Evolutionary conservation across 2,888 invertebrate species (phyloP).

Genomic region (Tholera decimalis): DNA sequence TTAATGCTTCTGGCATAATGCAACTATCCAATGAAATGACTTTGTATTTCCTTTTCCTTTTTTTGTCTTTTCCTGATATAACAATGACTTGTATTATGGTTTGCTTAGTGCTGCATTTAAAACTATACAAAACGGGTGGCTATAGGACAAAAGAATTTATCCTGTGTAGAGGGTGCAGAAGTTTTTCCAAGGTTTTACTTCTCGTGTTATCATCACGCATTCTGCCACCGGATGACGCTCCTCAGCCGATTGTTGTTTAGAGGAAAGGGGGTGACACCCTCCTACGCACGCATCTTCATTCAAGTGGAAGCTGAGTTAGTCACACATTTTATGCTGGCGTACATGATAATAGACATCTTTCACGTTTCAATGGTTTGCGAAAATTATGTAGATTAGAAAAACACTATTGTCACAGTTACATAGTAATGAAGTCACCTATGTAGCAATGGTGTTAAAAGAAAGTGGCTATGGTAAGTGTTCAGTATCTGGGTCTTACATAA

Average conservation of each 20-base stretch:
- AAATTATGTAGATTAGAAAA: constrained; percentile 48
- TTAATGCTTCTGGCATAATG: constrained; percentile 29
- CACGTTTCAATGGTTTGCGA: constrained; percentile 53
- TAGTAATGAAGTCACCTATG: constrained; percentile 36
- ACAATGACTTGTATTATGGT: constrained; percentile 29
- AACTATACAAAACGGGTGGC: constrained; percentile 46
- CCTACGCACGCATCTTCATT: constrained; percentile 84
- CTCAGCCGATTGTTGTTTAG: constrained; percentile 81
- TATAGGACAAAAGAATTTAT: constrained; percentile 53
- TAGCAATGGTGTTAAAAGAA: constrained; percentile 29
- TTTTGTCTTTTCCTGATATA: constrained; percentile 26
- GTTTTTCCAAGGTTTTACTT: constrained; percentile 70
- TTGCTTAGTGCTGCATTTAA: constrained; percentile 40
- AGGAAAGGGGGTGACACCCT: constrained; percentile 88
- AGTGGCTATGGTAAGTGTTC: constrained; percentile 12
- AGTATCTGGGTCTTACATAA: not conserved
- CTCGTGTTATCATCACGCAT: constrained; percentile 74
- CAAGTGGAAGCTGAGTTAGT: constrained; percentile 82
- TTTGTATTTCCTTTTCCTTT: constrained; percentile 8
- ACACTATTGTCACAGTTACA: constrained; percentile 39
- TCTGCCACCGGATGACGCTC: constrained; percentile 78
- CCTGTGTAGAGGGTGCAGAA: constrained; percentile 39
- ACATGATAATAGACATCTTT: constrained; percentile 42
- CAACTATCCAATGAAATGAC: constrained; percentile 26
- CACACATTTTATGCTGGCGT: constrained; percentile 58